These are phyloP conservation scores for Scrobipalpa costella DNA, from an alignment of 2,888 invertebrate species.

Conservation along the genomic window DNA sequence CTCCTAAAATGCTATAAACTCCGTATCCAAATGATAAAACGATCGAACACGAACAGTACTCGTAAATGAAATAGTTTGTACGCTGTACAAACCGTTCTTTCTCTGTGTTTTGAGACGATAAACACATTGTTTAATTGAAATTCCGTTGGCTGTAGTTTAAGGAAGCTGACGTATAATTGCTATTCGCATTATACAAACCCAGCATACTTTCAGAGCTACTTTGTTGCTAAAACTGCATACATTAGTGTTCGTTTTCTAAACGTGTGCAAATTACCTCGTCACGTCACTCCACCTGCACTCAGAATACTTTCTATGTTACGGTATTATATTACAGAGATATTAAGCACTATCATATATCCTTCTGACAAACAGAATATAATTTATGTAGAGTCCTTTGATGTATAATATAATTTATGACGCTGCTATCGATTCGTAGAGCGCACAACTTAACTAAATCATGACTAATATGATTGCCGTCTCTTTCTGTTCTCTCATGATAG, in stretches of 20 bases:
- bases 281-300: background rate
- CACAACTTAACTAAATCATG: too few relatives aligned
- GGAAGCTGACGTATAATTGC: background rate
- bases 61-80: background rate
- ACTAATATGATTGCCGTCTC: too few relatives aligned
- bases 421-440: too few relatives aligned
- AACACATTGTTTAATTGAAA: background rate
- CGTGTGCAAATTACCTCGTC: conserved; percentile 15
- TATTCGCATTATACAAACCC: background rate
- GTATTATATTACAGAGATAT: too few relatives aligned
- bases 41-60: background rate
- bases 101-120: background rate
- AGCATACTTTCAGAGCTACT: conserved; percentile 1
- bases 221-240: conserved; percentile 12
- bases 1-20: background rate
- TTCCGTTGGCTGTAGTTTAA: background rate
- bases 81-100: background rate
- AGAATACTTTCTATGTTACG: too few relatives aligned
- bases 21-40: background rate
- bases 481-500: too few relatives aligned
- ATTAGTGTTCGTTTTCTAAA: background rate
- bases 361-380: too few relatives aligned
- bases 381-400: too few relatives aligned
- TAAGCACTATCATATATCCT: too few relatives aligned
- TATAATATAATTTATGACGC: too few relatives aligned